Percentiles rank a stretch among this genome's conserved stretches.
These are phyloP conservation scores for Anguilla pacifica DNA, from an alignment of 2,797 vertebrate species.

Conservation along the genomic window DNA sequence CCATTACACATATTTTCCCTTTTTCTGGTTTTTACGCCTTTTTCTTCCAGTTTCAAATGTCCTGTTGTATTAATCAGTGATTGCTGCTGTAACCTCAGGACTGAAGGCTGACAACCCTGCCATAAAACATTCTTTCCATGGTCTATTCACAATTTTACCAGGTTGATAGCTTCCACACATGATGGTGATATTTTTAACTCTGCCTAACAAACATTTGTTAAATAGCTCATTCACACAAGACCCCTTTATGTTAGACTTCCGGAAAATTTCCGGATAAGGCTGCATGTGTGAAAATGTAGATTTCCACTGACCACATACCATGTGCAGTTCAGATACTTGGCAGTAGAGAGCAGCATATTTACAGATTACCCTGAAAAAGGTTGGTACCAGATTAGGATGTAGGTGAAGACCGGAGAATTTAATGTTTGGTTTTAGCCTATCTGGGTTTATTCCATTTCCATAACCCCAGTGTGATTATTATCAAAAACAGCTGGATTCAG, in stretches of 20 bases:
- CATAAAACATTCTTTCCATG: background rate
- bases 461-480: background rate
- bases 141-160: background rate
- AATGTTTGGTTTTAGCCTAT: background rate
- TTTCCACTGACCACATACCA: background rate
- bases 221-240: background rate
- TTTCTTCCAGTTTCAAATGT: too few species aligned
- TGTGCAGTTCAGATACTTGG: background rate
- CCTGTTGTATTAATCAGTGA: background rate
- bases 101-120: background rate
- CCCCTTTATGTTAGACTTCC: background rate
- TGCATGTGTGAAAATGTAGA: background rate
- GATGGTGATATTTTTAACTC: background rate
- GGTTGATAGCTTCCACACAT: background rate
- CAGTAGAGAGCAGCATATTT: slow-evolving; percentile 29
- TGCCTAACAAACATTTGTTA: background rate
- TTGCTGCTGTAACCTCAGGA: background rate
- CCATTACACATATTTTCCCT: background rate
- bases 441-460: background rate
- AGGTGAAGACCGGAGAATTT: background rate
- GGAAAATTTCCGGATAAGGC: background rate
- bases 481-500: background rate
- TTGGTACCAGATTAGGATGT: background rate
- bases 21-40: too few species aligned
- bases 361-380: background rate